phyloP scores from a whole-genome alignment of 2,888 invertebrate species.

The Boloria euphrosyne region DNA sequence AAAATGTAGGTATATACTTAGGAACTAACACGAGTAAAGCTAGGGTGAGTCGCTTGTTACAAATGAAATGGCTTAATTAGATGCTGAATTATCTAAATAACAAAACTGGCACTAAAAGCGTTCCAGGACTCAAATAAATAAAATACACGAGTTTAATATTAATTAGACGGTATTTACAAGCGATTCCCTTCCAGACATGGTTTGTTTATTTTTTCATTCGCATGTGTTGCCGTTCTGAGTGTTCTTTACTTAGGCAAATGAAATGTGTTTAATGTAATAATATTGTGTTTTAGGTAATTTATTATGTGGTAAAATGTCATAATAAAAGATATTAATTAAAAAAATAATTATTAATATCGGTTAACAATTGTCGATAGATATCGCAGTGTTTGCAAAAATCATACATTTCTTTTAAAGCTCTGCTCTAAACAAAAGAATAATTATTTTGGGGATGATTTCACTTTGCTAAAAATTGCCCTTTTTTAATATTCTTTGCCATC shows the following conservation, averaged over 20 bases:
- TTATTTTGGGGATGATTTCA: no score
- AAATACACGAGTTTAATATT: conserved; percentile 19
- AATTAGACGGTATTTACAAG: conserved; percentile 16
- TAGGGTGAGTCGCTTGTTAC: background rate
- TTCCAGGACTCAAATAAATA: conserved; percentile 11
- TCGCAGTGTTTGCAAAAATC: no score
- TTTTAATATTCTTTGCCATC: no score
- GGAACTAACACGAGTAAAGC: no score
- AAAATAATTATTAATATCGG: no score
- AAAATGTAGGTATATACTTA: no score
- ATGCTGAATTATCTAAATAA: background rate
- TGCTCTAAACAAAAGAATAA: no score
- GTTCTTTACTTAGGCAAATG: conserved; percentile 21
- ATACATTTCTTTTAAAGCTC: no score
- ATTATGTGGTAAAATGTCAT: no score
- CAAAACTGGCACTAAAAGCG: conserved; percentile 6
- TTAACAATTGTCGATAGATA: no score
- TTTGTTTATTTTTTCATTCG: conserved; percentile 19
- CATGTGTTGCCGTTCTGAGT: conserved; percentile 1
- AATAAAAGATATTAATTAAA: no score
- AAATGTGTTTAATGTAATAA: conserved; percentile 12
- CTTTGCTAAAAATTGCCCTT: no score
- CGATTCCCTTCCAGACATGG: conserved; percentile 16
- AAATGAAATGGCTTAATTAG: background rate
- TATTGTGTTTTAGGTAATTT: background rate